Base-by-base conservation (phyloP, 1,140 invertebrate species). In the Lamellibrachia luymesi region DNA sequence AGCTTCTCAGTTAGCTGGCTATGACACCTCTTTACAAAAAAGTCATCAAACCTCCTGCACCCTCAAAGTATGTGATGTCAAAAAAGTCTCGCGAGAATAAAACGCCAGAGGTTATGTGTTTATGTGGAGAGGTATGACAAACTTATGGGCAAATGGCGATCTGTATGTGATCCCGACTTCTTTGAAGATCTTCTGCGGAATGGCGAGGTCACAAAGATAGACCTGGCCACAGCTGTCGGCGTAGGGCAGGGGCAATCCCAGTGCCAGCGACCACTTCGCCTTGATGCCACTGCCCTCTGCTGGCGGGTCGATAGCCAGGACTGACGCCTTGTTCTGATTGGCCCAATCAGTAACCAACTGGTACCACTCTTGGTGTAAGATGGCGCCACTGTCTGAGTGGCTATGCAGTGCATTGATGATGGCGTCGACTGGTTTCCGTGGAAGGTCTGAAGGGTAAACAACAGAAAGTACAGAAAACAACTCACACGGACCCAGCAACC, bases 71-170 rank as follows among this genome's bases (percentile, higher is more conserved):
- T 80, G 38, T 38, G 38, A 38, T 38, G 38, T 38, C 38, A 38
- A 38, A 80, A 10, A 80, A 4, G 13, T 22, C 2, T 80, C 4
- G 64, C 64, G 64, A 80, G 64, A 17, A 6, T 80, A 80, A 80
- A 80, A 91, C 91, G 4, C 38, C 8, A 22, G 7, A 91, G 27
- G 25, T n/a, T 91, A 92, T 91, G 27, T 50, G 52, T 90, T 89
- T 50, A 38, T 89, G 49, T 98, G 97, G 94, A 99, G 97, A 93
- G 98, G 97, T 96, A 98, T 98, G 94, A 98, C 97, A 96, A 98
- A 98, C 96, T 98, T 98, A 90, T 98, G 97, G 94, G 98, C 98
- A 96, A 99, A 99, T 7, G 98, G 98, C 93, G 98, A 98, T 94
- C 97, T 97, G 96, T 99, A 99, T 64, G 97, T 97, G 93, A 99